Conservation (phyloP, 2,113 vertebrate genomes). For the Todiramphus saurophagus region DNA sequence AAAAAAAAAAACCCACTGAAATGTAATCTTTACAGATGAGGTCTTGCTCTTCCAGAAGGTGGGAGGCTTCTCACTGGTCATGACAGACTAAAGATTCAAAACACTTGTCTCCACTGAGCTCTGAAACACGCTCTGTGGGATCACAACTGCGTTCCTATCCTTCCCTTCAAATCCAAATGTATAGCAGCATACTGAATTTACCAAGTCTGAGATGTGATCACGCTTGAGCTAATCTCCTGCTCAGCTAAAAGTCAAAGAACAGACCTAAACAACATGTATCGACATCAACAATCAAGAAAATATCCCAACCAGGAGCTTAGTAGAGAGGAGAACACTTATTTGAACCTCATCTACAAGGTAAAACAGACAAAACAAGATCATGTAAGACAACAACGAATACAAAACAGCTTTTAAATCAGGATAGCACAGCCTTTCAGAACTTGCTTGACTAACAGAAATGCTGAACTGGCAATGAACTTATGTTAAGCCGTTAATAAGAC, state of each 20-base stretch:
- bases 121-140: neutral
- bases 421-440: neutral
- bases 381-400: neutral
- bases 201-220: neutral
- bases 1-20: neutral
- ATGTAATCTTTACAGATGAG: neutral
- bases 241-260: neutral
- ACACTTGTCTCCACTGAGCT: neutral
- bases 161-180: neutral
- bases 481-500: neutral
- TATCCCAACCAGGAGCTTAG: neutral
- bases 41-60: neutral
- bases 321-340: neutral
- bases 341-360: neutral
- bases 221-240: neutral
- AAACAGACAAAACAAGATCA: neutral
- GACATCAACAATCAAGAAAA: neutral
- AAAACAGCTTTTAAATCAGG: neutral
- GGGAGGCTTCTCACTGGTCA: neutral
- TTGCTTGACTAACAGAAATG: neutral
- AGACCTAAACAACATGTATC: neutral
- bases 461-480: neutral
- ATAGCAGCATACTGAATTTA: neutral
- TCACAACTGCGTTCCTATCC: neutral
- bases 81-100: neutral